Evolutionary conservation across 2,113 vertebrate species (phyloP), one percentile per base, ranked within the genome.

Genomic region (Marmota monax): DNA sequence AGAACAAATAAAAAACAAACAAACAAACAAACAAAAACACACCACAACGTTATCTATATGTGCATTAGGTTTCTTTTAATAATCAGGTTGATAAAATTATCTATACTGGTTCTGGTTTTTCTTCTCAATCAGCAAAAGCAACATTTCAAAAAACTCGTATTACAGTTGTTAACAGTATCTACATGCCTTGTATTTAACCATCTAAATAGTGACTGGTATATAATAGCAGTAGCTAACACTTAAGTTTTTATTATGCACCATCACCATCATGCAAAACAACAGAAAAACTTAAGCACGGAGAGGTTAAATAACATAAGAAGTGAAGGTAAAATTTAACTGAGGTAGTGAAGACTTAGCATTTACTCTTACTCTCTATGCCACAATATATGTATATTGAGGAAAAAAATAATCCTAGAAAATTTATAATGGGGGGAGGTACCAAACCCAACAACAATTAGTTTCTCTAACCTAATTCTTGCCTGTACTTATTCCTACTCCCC

Each of bases 51-150:
- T 63, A 17, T 87, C 94, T 78, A 87, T 16, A 56, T 42, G 34
- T 37, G 25, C 39, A 72, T 72, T 42, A 51, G 22, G 39, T 42
- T 73, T 85, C 69, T 87, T 86, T 94, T 76, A 95, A 95, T 76
- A 85, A 69, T 65, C 18, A 45, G 45, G 39, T 12, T 27, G 17
- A 72, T 87, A 18, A 95, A 80, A n/a, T 20, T 29, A n/a, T 65
- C 29, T 74, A 22, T 16, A 85, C 8, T 16, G 25, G 6, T 79
- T 84, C 58, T 61, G 20, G 25, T 37, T 88, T 76, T 90, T 70
- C 29, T 48, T 88, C 39, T 90, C 82, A 86, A 85, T 42, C 85
- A 51, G 7, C 77, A 76, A 95, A 93, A 86, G 56, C 39, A 70
- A 92, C n/a, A 84, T 67, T 84, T 83, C 69, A 92, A 88, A 84